phyloP scores from a whole-genome alignment of 2,113 vertebrate species.

The Myotis davidii region DNA sequence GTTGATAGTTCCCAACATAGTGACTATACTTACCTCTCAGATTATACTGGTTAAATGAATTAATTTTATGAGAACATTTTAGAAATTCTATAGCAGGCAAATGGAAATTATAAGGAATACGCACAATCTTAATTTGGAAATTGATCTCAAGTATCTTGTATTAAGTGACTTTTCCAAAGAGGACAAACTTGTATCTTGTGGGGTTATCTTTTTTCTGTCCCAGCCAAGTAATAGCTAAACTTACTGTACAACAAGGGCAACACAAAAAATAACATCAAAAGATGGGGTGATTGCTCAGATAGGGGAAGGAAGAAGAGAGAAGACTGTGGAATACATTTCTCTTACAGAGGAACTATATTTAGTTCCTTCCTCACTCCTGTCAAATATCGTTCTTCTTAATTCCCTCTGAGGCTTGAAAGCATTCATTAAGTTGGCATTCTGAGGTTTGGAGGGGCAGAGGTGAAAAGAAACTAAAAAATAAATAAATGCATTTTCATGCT shows the following conservation, averaged over 20 bases:
- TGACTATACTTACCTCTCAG: background rate
- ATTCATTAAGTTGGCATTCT: slow-evolving; percentile 63
- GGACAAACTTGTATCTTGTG: background rate
- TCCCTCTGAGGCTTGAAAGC: slow-evolving; percentile 59
- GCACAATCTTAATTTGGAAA: background rate
- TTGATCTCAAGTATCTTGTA: background rate
- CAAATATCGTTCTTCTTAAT: slow-evolving; percentile 66
- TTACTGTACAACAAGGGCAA: background rate
- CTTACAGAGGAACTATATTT: slow-evolving; percentile 60
- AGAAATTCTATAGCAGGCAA: background rate
- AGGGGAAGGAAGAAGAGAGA: background rate
- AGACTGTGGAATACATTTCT: slow-evolving; percentile 47
- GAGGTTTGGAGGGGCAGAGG: slow-evolving; percentile 61
- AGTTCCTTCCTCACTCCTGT: slow-evolving; percentile 56
- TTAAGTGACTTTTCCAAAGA: background rate
- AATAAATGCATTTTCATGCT: slow-evolving; percentile 57
- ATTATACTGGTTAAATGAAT: background rate
- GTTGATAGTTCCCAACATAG: too few relatives aligned
- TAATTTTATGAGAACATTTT: background rate
- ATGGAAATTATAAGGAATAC: background rate
- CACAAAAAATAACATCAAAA: background rate
- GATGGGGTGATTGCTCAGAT: background rate
- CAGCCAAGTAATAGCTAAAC: background rate
- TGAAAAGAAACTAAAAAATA: slow-evolving; percentile 68
- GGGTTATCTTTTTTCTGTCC: background rate